These are phyloP conservation scores for Gasterosteus nipponicus DNA, from an alignment of 2,113 vertebrate species.

Conservation along the genomic window DNA sequence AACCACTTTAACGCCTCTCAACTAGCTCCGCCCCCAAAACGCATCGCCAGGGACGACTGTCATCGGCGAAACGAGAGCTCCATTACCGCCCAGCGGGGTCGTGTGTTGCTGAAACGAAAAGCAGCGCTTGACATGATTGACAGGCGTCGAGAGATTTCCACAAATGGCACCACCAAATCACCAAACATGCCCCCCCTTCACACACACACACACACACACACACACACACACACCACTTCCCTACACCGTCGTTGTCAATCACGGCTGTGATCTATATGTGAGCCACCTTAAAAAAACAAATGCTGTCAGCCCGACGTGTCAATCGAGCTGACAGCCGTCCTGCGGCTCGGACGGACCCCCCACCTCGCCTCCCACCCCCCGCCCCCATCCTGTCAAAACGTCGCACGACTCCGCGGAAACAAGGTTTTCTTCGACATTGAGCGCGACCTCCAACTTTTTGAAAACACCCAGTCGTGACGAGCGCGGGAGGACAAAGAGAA, in stretches of 20 bases:
- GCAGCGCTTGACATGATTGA: slow-evolving; percentile 42
- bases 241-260: slow-evolving; percentile 57
- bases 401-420: neutral
- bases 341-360: neutral
- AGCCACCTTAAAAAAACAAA: slow-evolving; percentile 49
- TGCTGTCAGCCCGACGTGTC: slow-evolving; percentile 23
- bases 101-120: slow-evolving; percentile 28
- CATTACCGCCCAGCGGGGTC: slow-evolving; percentile 13
- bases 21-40: slow-evolving; percentile 7
- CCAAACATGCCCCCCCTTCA: slow-evolving; percentile 9
- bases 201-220: no score
- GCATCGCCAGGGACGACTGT: slow-evolving; percentile 28
- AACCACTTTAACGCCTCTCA: slow-evolving; percentile 18
- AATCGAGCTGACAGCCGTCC: slow-evolving; percentile 47
- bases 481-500: neutral
- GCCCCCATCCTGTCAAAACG: slow-evolving; percentile 29
- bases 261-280: slow-evolving; percentile 63
- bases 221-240: neutral
- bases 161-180: slow-evolving; percentile 19
- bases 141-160: slow-evolving; percentile 48
- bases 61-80: slow-evolving; percentile 18
- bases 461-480: neutral
- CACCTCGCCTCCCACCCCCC: no score
- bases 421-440: slow-evolving; percentile 25
- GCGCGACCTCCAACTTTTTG: slow-evolving; percentile 33